Base-by-base conservation (phyloP, 1,140 invertebrate species). In the Eupristina koningsbergeri region DNA sequence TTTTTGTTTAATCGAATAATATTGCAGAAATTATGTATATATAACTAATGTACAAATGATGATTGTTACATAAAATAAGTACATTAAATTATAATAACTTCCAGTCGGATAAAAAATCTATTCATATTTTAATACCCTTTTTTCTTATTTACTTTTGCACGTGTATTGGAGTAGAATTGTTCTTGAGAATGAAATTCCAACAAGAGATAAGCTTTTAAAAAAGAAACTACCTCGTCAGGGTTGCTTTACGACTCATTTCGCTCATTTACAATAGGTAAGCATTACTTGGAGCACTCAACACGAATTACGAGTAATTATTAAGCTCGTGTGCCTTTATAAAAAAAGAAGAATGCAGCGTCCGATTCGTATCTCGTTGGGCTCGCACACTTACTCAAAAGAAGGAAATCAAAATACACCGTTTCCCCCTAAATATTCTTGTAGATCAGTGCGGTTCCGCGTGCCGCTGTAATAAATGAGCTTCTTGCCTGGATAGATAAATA, bases 381-480 rank as follows among this genome's bases (percentile, higher is more conserved):
- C 36, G 17, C 36, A 22, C 26, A 41, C 41, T 47, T n/a, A 26
- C 19, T 45, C 45, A 11, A 50, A 71, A 53, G 31, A 45, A 17
- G 50, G 47, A 80, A 80, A 80, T 22, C 47, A 29, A 67, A 73
- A n/a, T 73, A n/a, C 22, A 39, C 22, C 80, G 71, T 81, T 47
- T 81, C 71, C 73, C 29, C 73, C 80, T 75, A 81, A 81, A 81
- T 81, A 58, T 71, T 63, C 53, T 63, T 19, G 39, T 74, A 17
- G 11, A 13, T 45, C 41, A 11, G 1, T 34, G 69, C 50, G 31
- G 26, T 81, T 73, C 80, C 50, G 50, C 36, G 47, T 41, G 31
- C 26, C 19, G 64, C 13, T 69, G 3, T 47, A 34, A 67, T 69
- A 29, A 50, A 41, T 8, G 36, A 71, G 67, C 58, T 73, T 26